A percentile compares a stretch with the other conserved stretches of the same genome.
These are phyloP conservation scores for Mongoloraphidia duomilia DNA, from an alignment of 2,888 invertebrate species.

Conservation along the genomic window DNA sequence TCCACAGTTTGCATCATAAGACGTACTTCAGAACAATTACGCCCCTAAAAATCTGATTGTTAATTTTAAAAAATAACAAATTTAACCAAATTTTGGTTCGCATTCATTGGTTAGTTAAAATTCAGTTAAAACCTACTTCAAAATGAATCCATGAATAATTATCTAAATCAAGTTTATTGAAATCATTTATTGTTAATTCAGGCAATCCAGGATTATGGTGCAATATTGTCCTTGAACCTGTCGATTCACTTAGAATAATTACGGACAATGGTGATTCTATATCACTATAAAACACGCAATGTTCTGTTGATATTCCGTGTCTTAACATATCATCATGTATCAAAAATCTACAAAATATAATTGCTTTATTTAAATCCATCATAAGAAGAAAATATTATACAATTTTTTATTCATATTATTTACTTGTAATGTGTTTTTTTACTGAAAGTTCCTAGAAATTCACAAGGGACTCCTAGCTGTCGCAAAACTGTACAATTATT, in stretches of 20 bases:
- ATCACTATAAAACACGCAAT: constrained; percentile 33
- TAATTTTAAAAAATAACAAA: no score
- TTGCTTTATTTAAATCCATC: background rate
- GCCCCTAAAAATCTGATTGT: constrained; percentile 26
- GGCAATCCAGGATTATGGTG: constrained; percentile 44
- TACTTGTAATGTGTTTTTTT: constrained; percentile 23
- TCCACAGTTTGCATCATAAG: constrained; percentile 39
- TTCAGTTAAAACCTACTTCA: constrained; percentile 31
- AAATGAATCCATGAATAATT: constrained; percentile 53
- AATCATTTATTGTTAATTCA: constrained; percentile 38
- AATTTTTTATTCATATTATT: background rate
- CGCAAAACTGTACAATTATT: constrained; percentile 49
- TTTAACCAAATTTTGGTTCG: no score
- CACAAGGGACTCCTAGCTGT: constrained; percentile 36
- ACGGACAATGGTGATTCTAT: constrained; percentile 41
- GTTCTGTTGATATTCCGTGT: constrained; percentile 16
- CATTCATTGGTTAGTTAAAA: no score
- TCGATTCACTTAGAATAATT: constrained; percentile 38
- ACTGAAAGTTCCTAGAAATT: constrained; percentile 43
- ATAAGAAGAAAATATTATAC: background rate
- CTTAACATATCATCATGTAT: constrained; percentile 29
- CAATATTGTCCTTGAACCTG: constrained; percentile 48
- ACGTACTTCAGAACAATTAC: constrained; percentile 35
- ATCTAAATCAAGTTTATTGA: constrained; percentile 34
- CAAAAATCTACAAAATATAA: constrained; percentile 30